phyloP scores from a whole-genome alignment of 2,113 vertebrate species.

The Eonycteris spelaea region DNA sequence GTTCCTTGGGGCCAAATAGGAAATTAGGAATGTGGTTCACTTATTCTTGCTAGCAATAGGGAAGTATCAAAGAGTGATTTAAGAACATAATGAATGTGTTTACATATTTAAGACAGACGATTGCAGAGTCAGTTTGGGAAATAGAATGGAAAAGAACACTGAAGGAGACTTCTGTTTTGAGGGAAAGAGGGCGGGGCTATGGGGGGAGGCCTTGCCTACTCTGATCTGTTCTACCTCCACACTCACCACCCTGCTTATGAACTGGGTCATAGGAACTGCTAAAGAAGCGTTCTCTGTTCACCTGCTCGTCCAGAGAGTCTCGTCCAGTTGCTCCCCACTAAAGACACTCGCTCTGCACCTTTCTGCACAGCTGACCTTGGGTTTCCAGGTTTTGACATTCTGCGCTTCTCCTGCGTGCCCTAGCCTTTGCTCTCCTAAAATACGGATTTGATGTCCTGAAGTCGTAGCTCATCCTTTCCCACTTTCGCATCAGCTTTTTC shows the following conservation, averaged over 20 bases:
- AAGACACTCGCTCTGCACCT: background rate
- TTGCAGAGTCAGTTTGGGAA: background rate
- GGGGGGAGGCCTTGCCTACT: rapidly evolving
- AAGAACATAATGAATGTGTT: background rate
- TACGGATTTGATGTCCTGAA: background rate
- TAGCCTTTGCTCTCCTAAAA: background rate
- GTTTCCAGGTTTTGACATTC: background rate
- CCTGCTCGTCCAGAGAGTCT: background rate
- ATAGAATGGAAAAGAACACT: background rate
- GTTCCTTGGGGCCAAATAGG: background rate
- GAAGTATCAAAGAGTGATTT: background rate
- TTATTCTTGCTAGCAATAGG: background rate
- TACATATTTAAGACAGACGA: background rate
- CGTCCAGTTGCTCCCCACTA: background rate
- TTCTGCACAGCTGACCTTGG: background rate
- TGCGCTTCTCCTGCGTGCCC: background rate
- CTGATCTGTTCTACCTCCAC: background rate
- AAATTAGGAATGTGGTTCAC: background rate
- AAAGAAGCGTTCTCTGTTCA: background rate
- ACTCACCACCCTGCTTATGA: background rate
- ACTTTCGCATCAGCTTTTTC: background rate
- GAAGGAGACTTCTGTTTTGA: background rate
- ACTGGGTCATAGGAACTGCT: background rate
- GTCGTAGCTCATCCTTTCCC: background rate
- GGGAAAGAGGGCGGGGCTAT: too few relatives aligned